phyloP scores from a whole-genome alignment of 2,113 vertebrate species.

The Larimichthys polyactis region DNA sequence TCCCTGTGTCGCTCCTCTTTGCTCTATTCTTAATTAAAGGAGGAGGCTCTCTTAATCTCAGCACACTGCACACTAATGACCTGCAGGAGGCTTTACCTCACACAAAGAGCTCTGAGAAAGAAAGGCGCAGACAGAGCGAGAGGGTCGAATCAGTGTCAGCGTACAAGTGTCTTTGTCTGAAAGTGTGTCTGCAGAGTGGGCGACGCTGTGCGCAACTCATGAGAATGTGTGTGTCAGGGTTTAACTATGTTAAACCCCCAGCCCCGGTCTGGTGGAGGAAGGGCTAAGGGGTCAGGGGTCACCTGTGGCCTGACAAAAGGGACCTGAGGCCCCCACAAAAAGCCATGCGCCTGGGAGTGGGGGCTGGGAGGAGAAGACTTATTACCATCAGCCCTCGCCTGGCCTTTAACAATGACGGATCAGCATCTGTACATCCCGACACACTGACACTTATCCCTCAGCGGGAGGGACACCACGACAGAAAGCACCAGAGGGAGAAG shows the following conservation, averaged over 20 bases:
- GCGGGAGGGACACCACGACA: slow-evolving; percentile 6
- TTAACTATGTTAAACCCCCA: slow-evolving; percentile 11
- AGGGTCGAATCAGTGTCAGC: slow-evolving; percentile 31
- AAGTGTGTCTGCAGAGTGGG: slow-evolving; percentile 59
- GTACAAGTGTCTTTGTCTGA: slow-evolving; percentile 69
- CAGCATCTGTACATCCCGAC: slow-evolving; percentile 77
- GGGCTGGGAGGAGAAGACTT: slow-evolving; percentile 49
- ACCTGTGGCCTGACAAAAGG: slow-evolving; percentile 75
- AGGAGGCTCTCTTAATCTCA: slow-evolving; percentile 48
- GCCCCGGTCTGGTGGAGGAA: slow-evolving; percentile 46
- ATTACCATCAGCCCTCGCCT: slow-evolving; percentile 66
- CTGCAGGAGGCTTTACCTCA: slow-evolving; percentile 56
- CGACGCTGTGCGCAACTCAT: slow-evolving; percentile 15
- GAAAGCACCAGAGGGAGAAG: background rate
- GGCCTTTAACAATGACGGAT: slow-evolving; percentile 77
- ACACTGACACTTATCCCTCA: slow-evolving; percentile 66
- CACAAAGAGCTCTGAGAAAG: slow-evolving; percentile 44
- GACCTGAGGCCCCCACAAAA: slow-evolving; percentile 59
- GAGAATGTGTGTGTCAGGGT: slow-evolving; percentile 40
- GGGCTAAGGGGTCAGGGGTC: slow-evolving; percentile 78
- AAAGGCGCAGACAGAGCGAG: slow-evolving; percentile 10
- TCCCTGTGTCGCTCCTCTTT: background rate
- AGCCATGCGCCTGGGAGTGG: slow-evolving; percentile 70
- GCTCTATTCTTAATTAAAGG: slow-evolving; percentile 57
- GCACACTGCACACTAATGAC: slow-evolving; percentile 56